These are phyloP conservation scores for Tautogolabrus adspersus DNA, from an alignment of 2,113 vertebrate species.

Conservation along the genomic window DNA sequence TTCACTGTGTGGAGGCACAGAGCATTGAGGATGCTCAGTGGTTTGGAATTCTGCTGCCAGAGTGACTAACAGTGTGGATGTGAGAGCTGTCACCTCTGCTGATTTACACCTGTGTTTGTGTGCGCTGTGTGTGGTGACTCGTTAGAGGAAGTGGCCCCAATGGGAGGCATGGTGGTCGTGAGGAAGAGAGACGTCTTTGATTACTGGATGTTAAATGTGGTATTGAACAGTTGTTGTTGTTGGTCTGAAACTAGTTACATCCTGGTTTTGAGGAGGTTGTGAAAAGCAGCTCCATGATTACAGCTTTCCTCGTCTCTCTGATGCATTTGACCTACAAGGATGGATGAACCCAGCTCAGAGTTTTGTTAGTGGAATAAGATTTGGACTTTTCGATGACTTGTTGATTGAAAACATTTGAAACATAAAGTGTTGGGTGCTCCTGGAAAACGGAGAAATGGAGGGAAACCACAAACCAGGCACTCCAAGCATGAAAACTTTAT, in stretches of 20 bases:
- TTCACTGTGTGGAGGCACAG: neutral
- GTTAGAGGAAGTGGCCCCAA: slow-evolving; percentile 11
- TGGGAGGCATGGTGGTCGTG: slow-evolving; percentile 16
- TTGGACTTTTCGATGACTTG: too few species aligned
- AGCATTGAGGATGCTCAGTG: slow-evolving; percentile 32
- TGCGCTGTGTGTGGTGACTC: neutral
- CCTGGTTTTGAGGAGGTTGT: slow-evolving; percentile 25
- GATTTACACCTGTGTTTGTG: slow-evolving; percentile 67
- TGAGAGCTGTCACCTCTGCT: slow-evolving; percentile 24
- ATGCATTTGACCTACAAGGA: neutral
- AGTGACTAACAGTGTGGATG: slow-evolving; percentile 17
- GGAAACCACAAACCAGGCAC: too few species aligned
- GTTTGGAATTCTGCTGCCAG: slow-evolving; percentile 40
- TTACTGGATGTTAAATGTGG: slow-evolving; percentile 5
- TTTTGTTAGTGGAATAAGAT: neutral
- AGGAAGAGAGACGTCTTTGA: slow-evolving; percentile 11
- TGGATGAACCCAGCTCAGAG: neutral
- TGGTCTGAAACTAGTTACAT: slow-evolving; percentile 17
- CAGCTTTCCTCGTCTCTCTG: slow-evolving; percentile 1
- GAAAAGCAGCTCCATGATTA: neutral
- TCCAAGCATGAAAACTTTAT: too few species aligned
- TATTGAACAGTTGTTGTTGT: slow-evolving; percentile 9
- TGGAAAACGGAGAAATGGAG: too few species aligned
- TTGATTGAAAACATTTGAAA: too few species aligned
- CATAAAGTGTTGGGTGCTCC: too few species aligned